Conservation (phyloP, 2,113 vertebrate genomes). For the Parus major region DNA sequence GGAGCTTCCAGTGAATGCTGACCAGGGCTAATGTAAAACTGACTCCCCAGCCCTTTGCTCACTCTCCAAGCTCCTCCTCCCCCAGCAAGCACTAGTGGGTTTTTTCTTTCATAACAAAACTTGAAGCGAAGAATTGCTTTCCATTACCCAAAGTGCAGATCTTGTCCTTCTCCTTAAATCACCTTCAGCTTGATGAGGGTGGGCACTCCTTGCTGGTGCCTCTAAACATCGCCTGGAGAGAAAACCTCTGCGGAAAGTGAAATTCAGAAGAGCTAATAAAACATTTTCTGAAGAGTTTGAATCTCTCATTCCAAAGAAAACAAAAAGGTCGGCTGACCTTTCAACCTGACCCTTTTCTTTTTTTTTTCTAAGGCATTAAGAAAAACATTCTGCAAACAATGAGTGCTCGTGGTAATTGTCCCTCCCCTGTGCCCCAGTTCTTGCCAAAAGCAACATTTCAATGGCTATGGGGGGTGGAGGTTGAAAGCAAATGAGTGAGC, state of each 20-base stretch:
- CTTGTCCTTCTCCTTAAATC: conserved; percentile 52
- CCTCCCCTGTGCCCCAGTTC: conserved; percentile 62
- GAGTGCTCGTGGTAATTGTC: conserved; percentile 68
- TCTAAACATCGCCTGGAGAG: conserved; percentile 54
- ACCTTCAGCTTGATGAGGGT: conserved; percentile 32
- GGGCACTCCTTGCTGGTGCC: conserved; percentile 39
- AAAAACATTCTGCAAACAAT: conserved; percentile 76
- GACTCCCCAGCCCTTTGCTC: not conserved
- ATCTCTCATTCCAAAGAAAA: conserved; percentile 71
- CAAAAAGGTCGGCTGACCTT: conserved; percentile 71
- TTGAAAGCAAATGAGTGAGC: conserved; percentile 65
- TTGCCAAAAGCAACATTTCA: conserved; percentile 75
- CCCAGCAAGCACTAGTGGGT: not conserved
- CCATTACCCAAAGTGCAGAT: not conserved
- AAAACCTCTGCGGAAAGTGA: conserved; percentile 61
- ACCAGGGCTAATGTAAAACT: not conserved
- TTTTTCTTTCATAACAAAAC: conserved; percentile 3
- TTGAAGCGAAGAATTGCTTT: conserved; percentile 5
- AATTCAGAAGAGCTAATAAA: conserved; percentile 68
- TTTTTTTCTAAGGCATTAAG: conserved; percentile 67
- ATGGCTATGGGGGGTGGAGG: conserved; percentile 65
- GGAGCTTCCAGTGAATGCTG: not conserved
- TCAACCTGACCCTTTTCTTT: conserved; percentile 64
- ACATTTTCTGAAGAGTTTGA: conserved; percentile 69
- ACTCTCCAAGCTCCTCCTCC: not conserved